phyloP scores from a whole-genome alignment of 2,888 invertebrate genomes.

The Polietes domitor region DNA sequence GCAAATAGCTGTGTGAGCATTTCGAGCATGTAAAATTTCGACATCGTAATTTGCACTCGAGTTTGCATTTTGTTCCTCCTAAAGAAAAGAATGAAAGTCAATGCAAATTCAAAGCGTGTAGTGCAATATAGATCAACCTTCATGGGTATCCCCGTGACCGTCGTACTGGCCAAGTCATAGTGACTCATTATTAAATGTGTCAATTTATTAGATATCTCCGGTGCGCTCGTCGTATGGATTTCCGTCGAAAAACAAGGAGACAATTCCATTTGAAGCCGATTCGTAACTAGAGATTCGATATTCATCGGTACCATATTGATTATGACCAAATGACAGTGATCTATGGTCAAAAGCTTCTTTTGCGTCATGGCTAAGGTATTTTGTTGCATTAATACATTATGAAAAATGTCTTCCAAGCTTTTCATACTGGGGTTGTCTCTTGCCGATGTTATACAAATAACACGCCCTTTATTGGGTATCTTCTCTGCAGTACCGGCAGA shows the following conservation, averaged over 20 bases:
- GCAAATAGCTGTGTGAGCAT: constrained; percentile 91
- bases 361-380: constrained; percentile 87
- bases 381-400: constrained; percentile 90
- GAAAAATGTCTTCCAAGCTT: constrained; percentile 92
- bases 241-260: constrained; percentile 89
- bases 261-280: constrained; percentile 87
- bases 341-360: constrained; percentile 86
- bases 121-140: constrained; percentile 83
- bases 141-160: constrained; percentile 99
- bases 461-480: constrained; percentile 84
- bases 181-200: constrained; percentile 91
- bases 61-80: constrained; percentile 97
- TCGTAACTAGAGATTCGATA: constrained; percentile 88
- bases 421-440: constrained; percentile 93
- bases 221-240: constrained; percentile 90
- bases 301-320: constrained; percentile 93
- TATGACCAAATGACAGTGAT: constrained; percentile 94
- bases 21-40: constrained; percentile 94
- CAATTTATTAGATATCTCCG: constrained; percentile 87
- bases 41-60: constrained; percentile 99
- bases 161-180: constrained; percentile 95
- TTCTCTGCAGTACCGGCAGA: constrained; percentile 73
- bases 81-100: constrained; percentile 12
- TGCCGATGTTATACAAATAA: constrained; percentile 95
- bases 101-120: not conserved